Evolutionary conservation across 2,888 invertebrate genomes (phyloP), one percentile per base, ranked within the genome.

Genomic region (Harpalus rubripes): DNA sequence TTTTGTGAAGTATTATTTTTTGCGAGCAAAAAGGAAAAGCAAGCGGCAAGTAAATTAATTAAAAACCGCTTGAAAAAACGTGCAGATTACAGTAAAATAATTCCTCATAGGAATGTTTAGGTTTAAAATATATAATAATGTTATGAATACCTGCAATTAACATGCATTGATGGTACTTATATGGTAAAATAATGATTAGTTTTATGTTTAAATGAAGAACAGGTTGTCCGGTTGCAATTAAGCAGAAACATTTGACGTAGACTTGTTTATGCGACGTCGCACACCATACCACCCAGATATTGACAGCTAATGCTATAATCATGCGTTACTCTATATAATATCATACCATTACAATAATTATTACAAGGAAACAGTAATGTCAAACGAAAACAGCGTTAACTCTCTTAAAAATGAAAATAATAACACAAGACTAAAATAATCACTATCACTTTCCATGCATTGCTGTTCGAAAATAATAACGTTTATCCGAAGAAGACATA

Each of bases 131-230:
- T 44, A 74, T 74, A 74, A 74, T 74, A 74, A 74, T 44, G 72
- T 74, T 41, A 74, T 74, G 44, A 44, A 74, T 74, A 74, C 72
- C 72, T 74, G 18, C 72, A 74, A 74, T 74, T 74, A 74, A 44
- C 72, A 74, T 74, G 72, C 72, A 74, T 74, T 74, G 72, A 74
- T 74, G 72, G 72, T 74, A 74, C 72, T 74, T 74, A 74, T 74
- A 74, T 74, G 72, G 72, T 74, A 74, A 74, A 74, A 74, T 74
- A 74, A 74, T 74, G 41, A 74, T 74, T 44, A 74, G 72, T 41
- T 74, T 74, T 44, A 74, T 74, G 41, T 74, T 74, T 44, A 74
- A 74, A 41, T 74, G 44, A 74, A 74, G 72, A 74, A 74, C 72
- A 74, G 72, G 72, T 74, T 74, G 18, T 16, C 18, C 18, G 18